phyloP scores from a whole-genome alignment of 2,888 invertebrate genomes.

The Limnephilus marmoratus region DNA sequence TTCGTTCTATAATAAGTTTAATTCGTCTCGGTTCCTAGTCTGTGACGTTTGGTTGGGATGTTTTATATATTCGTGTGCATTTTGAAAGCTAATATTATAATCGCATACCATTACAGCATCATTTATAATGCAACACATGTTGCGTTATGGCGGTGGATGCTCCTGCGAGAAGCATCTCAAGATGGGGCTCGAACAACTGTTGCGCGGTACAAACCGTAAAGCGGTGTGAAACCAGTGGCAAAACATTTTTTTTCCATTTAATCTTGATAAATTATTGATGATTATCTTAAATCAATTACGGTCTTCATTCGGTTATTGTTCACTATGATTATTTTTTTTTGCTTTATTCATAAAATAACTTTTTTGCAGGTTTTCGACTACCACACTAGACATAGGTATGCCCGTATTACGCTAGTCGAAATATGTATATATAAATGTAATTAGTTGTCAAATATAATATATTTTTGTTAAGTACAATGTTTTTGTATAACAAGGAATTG shows the following conservation, averaged over 20 bases:
- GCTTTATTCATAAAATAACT: too few relatives aligned
- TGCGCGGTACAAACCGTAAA: conserved; percentile 7
- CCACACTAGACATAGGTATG: too few relatives aligned
- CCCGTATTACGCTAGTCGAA: too few relatives aligned
- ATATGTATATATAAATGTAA: too few relatives aligned
- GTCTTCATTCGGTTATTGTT: too few relatives aligned
- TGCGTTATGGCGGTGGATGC: neutral
- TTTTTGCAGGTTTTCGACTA: too few relatives aligned
- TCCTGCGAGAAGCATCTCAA: neutral
- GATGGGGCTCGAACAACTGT: conserved; percentile 46
- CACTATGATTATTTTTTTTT: too few relatives aligned
- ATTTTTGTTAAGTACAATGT: too few relatives aligned
- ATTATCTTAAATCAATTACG: too few relatives aligned
- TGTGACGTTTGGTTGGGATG: neutral
- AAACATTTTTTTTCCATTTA: neutral
- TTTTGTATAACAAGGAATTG: too few relatives aligned
- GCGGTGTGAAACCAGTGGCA: neutral
- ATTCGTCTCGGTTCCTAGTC: neutral
- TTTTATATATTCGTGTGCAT: conserved; percentile 27
- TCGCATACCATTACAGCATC: conserved; percentile 29
- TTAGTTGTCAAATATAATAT: too few relatives aligned
- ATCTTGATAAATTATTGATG: neutral
- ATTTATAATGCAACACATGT: conserved; percentile 49
- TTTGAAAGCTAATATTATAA: conserved; percentile 35
- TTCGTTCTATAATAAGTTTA: neutral